A percentile compares a stretch with the other conserved stretches of the same genome.
Evolutionary conservation across 2,113 vertebrate genomes (phyloP).

Genomic region (Andinoacara biseriatus): DNA sequence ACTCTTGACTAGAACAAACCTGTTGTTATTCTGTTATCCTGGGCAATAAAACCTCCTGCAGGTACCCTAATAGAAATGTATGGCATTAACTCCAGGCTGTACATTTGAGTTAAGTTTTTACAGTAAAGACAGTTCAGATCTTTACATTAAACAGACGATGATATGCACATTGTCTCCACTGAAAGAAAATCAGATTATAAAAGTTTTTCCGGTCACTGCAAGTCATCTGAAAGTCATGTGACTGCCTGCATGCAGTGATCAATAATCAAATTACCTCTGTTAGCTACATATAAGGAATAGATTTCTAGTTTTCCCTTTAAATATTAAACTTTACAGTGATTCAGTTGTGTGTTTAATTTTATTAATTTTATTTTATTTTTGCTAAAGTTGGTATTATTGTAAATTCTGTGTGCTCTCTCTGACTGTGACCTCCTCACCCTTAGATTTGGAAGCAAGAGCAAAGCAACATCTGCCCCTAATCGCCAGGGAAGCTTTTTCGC

Average conservation of each 20-base stretch:
- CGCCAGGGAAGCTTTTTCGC: conserved; percentile 87
- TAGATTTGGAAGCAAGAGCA: conserved; percentile 91
- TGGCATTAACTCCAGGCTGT: not conserved
- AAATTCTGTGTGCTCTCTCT: not conserved
- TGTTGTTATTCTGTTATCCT: not conserved
- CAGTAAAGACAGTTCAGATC: not conserved
- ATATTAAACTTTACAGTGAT: not conserved
- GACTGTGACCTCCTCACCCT: not conserved
- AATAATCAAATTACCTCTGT: not conserved
- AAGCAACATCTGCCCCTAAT: conserved; percentile 78
- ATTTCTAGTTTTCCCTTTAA: not conserved
- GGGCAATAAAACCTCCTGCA: not conserved
- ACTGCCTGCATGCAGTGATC: not conserved
- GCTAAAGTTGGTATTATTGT: not conserved
- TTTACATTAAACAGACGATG: too few species aligned
- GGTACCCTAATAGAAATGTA: not conserved
- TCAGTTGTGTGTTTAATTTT: not conserved
- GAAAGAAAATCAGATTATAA: not conserved
- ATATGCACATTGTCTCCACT: too few species aligned
- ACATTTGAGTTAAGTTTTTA: not conserved
- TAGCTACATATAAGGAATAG: not conserved
- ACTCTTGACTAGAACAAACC: not conserved
- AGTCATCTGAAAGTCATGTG: not conserved
- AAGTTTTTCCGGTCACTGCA: not conserved
- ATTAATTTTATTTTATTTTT: too few species aligned